Evolutionary conservation across 2,888 invertebrate genomes (phyloP).

Genomic region (Thumatha senex): DNA sequence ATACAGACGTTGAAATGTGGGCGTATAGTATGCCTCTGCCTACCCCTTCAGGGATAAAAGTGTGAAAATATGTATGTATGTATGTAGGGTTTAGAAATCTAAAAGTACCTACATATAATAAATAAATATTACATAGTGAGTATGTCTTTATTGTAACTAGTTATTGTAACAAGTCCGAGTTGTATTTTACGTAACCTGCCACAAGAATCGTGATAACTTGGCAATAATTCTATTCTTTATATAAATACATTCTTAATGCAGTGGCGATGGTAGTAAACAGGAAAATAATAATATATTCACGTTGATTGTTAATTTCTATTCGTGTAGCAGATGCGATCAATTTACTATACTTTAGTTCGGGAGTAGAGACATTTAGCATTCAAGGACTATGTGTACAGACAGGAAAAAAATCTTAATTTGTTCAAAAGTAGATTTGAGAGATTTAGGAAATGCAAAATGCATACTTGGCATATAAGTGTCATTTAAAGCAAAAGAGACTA

Average conservation of each 20-base stretch:
- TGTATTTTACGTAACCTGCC: background rate
- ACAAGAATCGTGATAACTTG: constrained; percentile 23
- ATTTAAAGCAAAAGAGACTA: too few relatives aligned
- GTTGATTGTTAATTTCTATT: constrained; percentile 33
- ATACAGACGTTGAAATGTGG: too few relatives aligned
- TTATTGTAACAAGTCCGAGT: background rate
- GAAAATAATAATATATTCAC: constrained; percentile 33
- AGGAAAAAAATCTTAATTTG: constrained; percentile 5
- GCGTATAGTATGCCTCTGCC: too few relatives aligned
- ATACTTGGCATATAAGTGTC: too few relatives aligned
- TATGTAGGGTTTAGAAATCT: too few relatives aligned
- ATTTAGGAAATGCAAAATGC: too few relatives aligned
- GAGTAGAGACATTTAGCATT: constrained; percentile 35
- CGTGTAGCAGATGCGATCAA: constrained; percentile 47
- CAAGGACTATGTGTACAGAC: constrained; percentile 30
- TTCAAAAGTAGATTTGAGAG: too few relatives aligned
- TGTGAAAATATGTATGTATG: too few relatives aligned
- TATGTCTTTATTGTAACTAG: too few relatives aligned
- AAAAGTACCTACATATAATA: too few relatives aligned
- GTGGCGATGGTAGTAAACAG: constrained; percentile 34
- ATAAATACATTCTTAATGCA: constrained; percentile 18
- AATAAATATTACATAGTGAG: too few relatives aligned
- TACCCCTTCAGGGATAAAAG: too few relatives aligned
- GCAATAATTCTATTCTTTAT: constrained; percentile 24
- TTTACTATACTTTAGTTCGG: constrained; percentile 37